A percentile compares a stretch with the other conserved stretches of the same genome.
Conservation (phyloP, 2,888 invertebrate genomes). For the Calliopum simillimum region DNA sequence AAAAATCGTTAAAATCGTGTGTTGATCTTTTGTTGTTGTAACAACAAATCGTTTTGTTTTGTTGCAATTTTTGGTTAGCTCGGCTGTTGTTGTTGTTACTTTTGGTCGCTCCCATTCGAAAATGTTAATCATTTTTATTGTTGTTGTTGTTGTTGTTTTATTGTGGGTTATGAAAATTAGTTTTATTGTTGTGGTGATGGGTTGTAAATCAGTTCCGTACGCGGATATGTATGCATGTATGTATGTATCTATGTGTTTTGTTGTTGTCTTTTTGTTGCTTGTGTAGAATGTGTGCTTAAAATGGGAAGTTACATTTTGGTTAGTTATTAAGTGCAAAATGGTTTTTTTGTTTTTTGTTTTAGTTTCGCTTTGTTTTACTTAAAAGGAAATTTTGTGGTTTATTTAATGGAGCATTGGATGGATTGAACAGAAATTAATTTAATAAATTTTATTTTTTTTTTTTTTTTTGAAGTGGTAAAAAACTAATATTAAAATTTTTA, state of each 20-base stretch:
- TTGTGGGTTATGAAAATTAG: constrained; percentile 24
- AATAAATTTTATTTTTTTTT: too few relatives aligned
- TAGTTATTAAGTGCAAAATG: too few relatives aligned
- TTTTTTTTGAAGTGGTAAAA: not conserved
- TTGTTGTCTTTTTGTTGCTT: too few relatives aligned
- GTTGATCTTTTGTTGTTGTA: constrained; percentile 19
- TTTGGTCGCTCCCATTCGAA: constrained; percentile 9
- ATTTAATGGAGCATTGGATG: not conserved
- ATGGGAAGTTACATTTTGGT: too few relatives aligned
- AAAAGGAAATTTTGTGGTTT: not conserved
- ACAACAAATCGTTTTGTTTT: not conserved
- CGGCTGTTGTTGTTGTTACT: not conserved
- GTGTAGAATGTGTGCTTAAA: too few relatives aligned
- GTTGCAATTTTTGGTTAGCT: constrained; percentile 2
- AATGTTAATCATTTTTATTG: constrained; percentile 26
- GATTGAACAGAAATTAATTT: not conserved
- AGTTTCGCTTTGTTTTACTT: too few relatives aligned
- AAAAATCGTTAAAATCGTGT: constrained; percentile 16
- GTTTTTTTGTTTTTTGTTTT: not conserved
- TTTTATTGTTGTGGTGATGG: constrained; percentile 28
- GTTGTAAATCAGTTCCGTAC: constrained; percentile 25
- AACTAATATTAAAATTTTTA: too few relatives aligned
- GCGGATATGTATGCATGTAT: not conserved
- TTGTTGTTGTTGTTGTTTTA: constrained; percentile 15
- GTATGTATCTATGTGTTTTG: not conserved